These are phyloP conservation scores for Coelopa pilipes DNA, from an alignment of 2,888 invertebrate genomes.

Conservation along the genomic window DNA sequence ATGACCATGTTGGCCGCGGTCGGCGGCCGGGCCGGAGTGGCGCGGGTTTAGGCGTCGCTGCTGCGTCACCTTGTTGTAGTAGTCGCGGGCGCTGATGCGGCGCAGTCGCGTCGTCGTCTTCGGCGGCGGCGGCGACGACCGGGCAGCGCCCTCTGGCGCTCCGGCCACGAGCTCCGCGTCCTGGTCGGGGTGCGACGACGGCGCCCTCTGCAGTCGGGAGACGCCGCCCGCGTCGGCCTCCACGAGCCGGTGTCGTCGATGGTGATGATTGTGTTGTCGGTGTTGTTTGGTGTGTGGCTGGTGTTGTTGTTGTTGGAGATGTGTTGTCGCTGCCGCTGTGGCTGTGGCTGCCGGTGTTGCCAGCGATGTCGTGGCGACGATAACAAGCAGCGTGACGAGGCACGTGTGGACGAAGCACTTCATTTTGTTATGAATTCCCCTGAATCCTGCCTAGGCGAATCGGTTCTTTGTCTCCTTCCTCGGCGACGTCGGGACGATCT, in stretches of 20 bases:
- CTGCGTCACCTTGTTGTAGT: constrained; percentile 50
- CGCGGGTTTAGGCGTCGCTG: constrained; percentile 50
- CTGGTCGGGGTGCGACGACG: constrained; percentile 44
- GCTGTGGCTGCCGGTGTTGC: constrained; percentile 3
- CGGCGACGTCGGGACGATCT: not conserved
- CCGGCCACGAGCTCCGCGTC: constrained; percentile 49
- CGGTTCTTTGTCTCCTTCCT: too few species aligned
- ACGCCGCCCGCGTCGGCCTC: too few species aligned
- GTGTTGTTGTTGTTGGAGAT: constrained; percentile 23
- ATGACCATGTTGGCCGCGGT: not conserved
- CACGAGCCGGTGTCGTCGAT: constrained; percentile 23
- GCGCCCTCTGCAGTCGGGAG: constrained; percentile 11
- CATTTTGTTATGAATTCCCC: not conserved
- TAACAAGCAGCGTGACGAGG: constrained; percentile 30
- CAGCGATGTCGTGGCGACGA: constrained; percentile 14
- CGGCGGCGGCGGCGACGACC: constrained; percentile 17
- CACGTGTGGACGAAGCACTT: constrained; percentile 12
- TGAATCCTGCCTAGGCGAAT: constrained; percentile 8
- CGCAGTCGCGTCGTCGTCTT: constrained; percentile 49
- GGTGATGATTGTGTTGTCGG: constrained; percentile 41
- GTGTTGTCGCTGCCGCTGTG: constrained; percentile 37
- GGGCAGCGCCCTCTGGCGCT: constrained; percentile 44
- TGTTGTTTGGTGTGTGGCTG: constrained; percentile 41
- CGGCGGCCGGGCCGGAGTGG: not conserved
- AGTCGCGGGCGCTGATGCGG: constrained; percentile 51